phyloP scores from a whole-genome alignment of 2,797 vertebrate genomes.

The Coilia nasus region DNA sequence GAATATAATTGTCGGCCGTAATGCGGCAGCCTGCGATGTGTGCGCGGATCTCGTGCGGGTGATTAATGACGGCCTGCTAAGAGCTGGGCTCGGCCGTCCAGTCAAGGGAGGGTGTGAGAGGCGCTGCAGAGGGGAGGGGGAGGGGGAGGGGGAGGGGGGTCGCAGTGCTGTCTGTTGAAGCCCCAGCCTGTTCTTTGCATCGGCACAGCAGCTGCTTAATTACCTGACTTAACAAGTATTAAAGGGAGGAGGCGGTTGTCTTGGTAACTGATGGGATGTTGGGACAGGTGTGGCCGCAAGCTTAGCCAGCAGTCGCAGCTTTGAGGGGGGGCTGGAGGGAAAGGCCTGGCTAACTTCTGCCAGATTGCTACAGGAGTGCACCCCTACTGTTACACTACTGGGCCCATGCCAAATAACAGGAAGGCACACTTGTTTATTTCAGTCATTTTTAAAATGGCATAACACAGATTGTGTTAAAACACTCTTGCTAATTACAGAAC shows the following conservation, averaged over 20 bases:
- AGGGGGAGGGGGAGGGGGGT: too few relatives aligned
- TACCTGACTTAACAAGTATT: conserved; percentile 3
- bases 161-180: too few relatives aligned
- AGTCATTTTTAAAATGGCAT: background rate
- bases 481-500: background rate
- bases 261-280: background rate
- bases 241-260: conserved; percentile 8
- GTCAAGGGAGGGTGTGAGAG: too few relatives aligned
- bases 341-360: background rate
- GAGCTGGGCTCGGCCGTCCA: background rate
- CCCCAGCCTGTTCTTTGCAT: background rate
- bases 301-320: background rate
- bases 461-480: background rate
- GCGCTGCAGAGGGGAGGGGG: too few relatives aligned
- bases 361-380: background rate
- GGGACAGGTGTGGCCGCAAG: background rate
- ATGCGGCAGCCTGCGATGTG: background rate
- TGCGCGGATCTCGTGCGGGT: background rate
- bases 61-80: background rate
- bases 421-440: background rate
- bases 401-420: background rate
- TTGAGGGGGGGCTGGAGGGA: background rate
- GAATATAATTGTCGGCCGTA: background rate
- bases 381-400: background rate
- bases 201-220: conserved; percentile 11